Evolutionary conservation across 2,888 invertebrate genomes (phyloP).

Genomic region (Orthosia incerta): DNA sequence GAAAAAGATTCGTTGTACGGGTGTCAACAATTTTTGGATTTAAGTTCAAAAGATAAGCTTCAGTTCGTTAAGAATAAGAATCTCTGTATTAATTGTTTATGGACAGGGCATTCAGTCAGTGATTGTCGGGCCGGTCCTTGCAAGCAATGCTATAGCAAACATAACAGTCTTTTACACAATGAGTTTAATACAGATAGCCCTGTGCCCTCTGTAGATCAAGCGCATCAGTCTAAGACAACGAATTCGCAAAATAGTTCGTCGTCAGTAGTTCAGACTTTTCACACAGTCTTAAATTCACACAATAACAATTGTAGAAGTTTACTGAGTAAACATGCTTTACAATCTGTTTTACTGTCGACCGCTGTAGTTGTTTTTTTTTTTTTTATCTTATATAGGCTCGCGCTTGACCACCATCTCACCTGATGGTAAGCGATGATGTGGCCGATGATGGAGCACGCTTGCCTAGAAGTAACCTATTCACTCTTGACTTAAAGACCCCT

Average conservation of each 20-base stretch:
- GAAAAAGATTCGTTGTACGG: background rate
- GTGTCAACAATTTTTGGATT: constrained; percentile 1
- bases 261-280: constrained; percentile 5
- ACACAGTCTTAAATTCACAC: constrained; percentile 2
- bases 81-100: constrained; percentile 5
- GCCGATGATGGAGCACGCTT: no score
- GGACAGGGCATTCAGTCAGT: background rate
- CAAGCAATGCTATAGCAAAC: background rate
- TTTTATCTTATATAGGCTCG: no score
- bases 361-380: no score
- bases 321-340: background rate
- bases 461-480: no score
- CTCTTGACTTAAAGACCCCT: no score
- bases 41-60: background rate
- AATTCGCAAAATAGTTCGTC: background rate
- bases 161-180: background rate
- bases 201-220: background rate
- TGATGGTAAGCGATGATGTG: no score
- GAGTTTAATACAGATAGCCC: background rate
- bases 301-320: background rate
- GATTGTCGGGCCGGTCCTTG: background rate
- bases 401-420: no score
- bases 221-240: background rate
- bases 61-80: background rate
- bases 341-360: constrained; percentile 1